Evolutionary conservation across 2,888 invertebrate species (phyloP).

Genomic region (Torymus tubicola): DNA sequence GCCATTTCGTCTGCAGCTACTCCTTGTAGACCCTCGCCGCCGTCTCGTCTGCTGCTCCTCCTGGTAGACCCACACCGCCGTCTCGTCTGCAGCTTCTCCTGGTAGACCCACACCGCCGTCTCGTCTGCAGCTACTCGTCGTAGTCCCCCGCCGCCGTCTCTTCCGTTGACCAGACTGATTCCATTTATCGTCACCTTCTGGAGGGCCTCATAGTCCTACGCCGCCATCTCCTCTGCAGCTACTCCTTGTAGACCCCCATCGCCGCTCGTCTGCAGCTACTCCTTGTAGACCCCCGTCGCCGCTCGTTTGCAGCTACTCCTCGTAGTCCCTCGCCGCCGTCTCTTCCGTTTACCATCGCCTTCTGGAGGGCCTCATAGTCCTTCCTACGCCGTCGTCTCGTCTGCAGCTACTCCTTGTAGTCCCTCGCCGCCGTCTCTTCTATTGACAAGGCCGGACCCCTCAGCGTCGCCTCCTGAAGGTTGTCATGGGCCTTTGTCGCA

Average conservation of each 20-base stretch:
- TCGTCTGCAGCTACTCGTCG: not conserved
- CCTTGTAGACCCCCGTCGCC: not conserved
- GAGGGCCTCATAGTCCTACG: not conserved
- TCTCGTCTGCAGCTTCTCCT: not conserved
- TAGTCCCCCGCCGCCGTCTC: not conserved
- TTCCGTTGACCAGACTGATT: too few species aligned
- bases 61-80: constrained; percentile 3
- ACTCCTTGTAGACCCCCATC: too few species aligned
- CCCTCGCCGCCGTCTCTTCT: not conserved
- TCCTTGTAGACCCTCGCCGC: not conserved
- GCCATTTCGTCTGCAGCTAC: too few species aligned
- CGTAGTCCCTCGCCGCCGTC: too few species aligned
- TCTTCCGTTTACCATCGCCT: too few species aligned
- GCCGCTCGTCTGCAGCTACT: too few species aligned
- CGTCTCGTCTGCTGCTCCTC: not conserved
- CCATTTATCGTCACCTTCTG: not conserved
- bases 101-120: too few species aligned
- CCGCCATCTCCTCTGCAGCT: too few species aligned
- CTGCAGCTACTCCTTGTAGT: not conserved
- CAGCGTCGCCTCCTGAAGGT: not conserved
- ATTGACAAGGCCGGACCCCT: too few species aligned
- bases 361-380: too few species aligned
- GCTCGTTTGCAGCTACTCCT: not conserved
- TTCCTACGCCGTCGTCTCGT: too few species aligned
- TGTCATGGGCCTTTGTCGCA: not conserved